Base-by-base conservation (phyloP, 2,888 invertebrate species). In the Drepanosiphum platanoidis region DNA sequence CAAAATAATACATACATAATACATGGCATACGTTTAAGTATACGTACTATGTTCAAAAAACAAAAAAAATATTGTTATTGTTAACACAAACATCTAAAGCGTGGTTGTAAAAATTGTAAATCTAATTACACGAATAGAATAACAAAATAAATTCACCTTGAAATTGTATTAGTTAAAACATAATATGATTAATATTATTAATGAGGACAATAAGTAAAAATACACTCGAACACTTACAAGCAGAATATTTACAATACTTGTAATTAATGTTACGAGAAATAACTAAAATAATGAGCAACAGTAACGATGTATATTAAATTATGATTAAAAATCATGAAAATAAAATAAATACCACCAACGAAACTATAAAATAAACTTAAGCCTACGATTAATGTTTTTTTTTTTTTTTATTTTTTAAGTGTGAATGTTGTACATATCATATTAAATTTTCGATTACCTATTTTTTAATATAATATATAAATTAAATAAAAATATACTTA, bases 141-240 rank as follows among this genome's bases (percentile, higher is more conserved):
- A 66, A 46, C 66, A 66, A 79, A 42, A 46, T 46, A 79, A 46
- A 66, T 46, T 42, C 32, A 66, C 42, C 42, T 30, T 34, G n/a
- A 18, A 32, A 32, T 32, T 66, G 18, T 66, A 66, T 66, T n/a
- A n/a, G n/a, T n/a, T 64, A 22, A 78, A 66, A 78, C 42, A 78
- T 42, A 78, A 30, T 22, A 30, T 30, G 27, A 39, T 77, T 30
- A 61, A 64, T 52, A 58, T 61, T 32, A 42, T 30, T 15, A 58
- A 42, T 42, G 13, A 7, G 3, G n/a, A 42, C n/a, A 1, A 64
- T 30, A 27, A 64, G 30, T 32, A 15, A 79, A 77, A 79, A 46
- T 64, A 46, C 42, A 32, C 32, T 30, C 32, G 32, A 79, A 79
- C 42, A 30, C 22, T n/a, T 30, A 27, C 27, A 79, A 64, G 42